Evolutionary conservation across 2,888 invertebrate species (phyloP), one percentile per base, ranked within the genome.

Genomic region (Xestia xanthographa): DNA sequence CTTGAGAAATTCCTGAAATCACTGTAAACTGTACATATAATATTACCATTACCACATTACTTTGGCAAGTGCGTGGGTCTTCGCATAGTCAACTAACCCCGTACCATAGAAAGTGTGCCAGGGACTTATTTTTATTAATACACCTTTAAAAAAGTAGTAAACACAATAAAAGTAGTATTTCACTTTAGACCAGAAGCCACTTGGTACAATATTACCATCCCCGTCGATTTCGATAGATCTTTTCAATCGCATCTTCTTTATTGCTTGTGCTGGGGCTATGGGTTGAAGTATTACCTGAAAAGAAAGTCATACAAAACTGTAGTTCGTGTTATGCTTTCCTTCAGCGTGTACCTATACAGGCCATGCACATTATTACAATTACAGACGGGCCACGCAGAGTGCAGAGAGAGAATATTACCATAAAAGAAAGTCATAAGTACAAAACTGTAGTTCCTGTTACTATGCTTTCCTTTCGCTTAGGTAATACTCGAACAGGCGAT

Each of bases 281-380:
- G 17, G 14, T 63, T 63, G 63, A 4, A 63, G n/a, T 41, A 41
- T 41, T n/a, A 5, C 63, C 63, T 63, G 63, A 63, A 63, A 63
- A 63, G n/a, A 63, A 63, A 63, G 3, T 41, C 17, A n/a, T n/a
- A 41, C 4, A 63, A 63, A 6, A 41, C 8, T n/a, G 5, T 41
- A 41, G 14, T 41, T 41, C 6, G 41, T 62, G 22, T 29, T 56
- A n/a, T 6, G 56, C 8, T 38, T 62, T 62, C 38, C 3, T 38
- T 62, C n/a, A n/a, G n/a, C 62, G n/a, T n/a, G n/a, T n/a, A n/a
- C n/a, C 38, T 38, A n/a, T 11, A 58, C 29, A 34, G 56, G 26
- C 14, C 14, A 14, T 14, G 56, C 14, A 56, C 6, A 14, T 29
- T 58, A 14, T 29, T 58, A 14, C 2, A 56, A 56, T 26, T 6